phyloP scores from a whole-genome alignment of 2,797 vertebrate genomes.

The Chiloscyllium punctatum region DNA sequence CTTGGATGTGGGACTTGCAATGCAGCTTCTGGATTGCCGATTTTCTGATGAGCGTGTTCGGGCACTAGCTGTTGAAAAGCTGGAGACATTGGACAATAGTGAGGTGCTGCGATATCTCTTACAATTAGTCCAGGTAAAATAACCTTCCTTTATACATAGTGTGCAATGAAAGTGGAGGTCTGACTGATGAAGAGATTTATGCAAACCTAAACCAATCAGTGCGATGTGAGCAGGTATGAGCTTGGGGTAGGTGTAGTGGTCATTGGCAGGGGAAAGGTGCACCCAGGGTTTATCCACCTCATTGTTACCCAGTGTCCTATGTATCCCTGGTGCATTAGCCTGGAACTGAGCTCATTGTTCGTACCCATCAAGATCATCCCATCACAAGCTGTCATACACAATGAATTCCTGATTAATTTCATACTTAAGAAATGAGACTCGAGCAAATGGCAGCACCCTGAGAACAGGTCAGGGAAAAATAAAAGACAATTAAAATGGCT shows the following conservation, averaged over 20 bases:
- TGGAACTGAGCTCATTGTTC: neutral
- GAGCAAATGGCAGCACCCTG: neutral
- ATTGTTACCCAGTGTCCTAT: neutral
- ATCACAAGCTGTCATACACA: neutral
- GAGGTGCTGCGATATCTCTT: slow-evolving; percentile 90
- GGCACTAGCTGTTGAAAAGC: slow-evolving; percentile 88
- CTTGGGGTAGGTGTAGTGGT: neutral
- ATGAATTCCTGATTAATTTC: neutral
- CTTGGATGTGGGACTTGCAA: slow-evolving; percentile 87
- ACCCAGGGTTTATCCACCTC: neutral
- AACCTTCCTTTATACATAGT: neutral
- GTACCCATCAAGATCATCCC: too few species aligned
- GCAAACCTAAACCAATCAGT: neutral
- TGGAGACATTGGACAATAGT: slow-evolving; percentile 86
- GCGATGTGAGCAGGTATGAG: too few species aligned
- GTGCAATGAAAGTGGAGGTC: neutral
- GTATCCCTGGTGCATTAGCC: neutral
- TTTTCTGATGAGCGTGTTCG: slow-evolving; percentile 91
- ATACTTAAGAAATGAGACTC: neutral
- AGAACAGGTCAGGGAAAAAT: neutral
- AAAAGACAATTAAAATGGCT: neutral
- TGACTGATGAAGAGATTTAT: neutral
- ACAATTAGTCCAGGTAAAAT: slow-evolving; percentile 87
- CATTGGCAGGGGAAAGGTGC: neutral
- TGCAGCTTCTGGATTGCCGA: slow-evolving; percentile 94